phyloP scores from a whole-genome alignment of 2,888 invertebrate genomes.

The Sesia apiformis region DNA sequence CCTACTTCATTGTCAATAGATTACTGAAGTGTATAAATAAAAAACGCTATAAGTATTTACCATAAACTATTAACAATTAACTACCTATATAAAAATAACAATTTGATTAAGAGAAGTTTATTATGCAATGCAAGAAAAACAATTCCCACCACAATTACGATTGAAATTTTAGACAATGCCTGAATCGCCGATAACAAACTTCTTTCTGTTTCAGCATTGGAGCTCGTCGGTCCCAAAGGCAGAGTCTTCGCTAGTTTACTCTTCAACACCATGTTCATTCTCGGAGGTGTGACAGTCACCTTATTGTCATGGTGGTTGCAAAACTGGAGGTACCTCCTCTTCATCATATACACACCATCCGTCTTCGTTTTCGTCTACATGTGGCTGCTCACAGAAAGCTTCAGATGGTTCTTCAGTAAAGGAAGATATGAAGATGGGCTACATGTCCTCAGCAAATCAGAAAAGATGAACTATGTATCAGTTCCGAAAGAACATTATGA shows the following conservation, averaged over 20 bases:
- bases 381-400: constrained; percentile 58
- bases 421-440: constrained; percentile 79
- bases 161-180: no score
- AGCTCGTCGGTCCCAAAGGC: constrained; percentile 63
- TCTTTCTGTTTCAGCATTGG: constrained; percentile 40
- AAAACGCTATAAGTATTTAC: no score
- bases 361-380: constrained; percentile 52
- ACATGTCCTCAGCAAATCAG: constrained; percentile 75
- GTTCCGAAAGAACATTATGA: constrained; percentile 63
- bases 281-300: constrained; percentile 60
- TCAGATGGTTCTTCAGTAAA: constrained; percentile 73
- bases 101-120: no score
- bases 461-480: constrained; percentile 74
- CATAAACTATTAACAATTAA: no score
- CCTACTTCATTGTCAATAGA: no score
- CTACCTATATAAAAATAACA: no score
- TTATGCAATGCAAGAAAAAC: no score
- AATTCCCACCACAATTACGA: no score
- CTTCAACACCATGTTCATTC: constrained; percentile 67
- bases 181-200: no score
- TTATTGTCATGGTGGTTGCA: constrained; percentile 59
- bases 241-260: constrained; percentile 60
- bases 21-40: no score
- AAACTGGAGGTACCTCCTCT: constrained; percentile 60
- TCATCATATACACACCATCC: constrained; percentile 60